Percentiles rank a stretch among this genome's conserved stretches.
These are phyloP conservation scores for Laodelphax striatellus DNA, from an alignment of 1,140 invertebrate genomes.

Conservation along the genomic window DNA sequence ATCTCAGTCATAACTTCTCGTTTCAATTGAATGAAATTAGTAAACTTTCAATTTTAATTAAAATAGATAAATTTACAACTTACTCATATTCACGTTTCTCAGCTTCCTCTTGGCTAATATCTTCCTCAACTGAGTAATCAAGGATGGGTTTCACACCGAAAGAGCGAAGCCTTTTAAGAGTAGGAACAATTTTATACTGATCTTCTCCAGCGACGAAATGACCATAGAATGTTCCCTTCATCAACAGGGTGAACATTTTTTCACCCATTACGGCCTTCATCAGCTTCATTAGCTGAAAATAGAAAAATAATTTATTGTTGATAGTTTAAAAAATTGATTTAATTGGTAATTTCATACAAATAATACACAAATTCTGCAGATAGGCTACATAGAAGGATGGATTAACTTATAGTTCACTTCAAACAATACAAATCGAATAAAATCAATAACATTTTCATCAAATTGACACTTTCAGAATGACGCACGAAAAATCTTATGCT, in stretches of 20 bases:
- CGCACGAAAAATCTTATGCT: too few species aligned
- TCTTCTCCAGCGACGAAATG: slow-evolving; percentile 97
- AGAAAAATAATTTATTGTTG: slow-evolving; percentile 23
- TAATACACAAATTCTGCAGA: too few species aligned
- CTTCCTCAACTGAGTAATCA: slow-evolving; percentile 97
- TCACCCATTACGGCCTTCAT: slow-evolving; percentile 71
- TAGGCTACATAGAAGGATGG: too few species aligned
- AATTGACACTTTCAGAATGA: too few species aligned
- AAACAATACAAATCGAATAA: too few species aligned
- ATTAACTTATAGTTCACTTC: too few species aligned
- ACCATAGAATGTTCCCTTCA: slow-evolving; percentile 94
- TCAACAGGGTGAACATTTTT: slow-evolving; percentile 69
- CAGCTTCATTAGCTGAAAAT: slow-evolving; percentile 77
- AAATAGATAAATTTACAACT: slow-evolving; percentile 31
- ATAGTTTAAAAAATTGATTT: too few species aligned
- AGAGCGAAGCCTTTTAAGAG: slow-evolving; percentile 66
- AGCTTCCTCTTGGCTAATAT: slow-evolving; percentile 81
- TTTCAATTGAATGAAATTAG: too few species aligned
- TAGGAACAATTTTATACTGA: slow-evolving; percentile 73
- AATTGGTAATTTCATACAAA: too few species aligned
- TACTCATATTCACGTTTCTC: slow-evolving; percentile 85
- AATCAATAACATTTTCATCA: too few species aligned
- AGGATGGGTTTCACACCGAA: slow-evolving; percentile 98
- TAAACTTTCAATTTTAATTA: too few species aligned
- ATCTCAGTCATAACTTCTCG: too few species aligned